Base-by-base conservation (phyloP, 2,113 vertebrate genomes). In the Paradisaea rubra region DNA sequence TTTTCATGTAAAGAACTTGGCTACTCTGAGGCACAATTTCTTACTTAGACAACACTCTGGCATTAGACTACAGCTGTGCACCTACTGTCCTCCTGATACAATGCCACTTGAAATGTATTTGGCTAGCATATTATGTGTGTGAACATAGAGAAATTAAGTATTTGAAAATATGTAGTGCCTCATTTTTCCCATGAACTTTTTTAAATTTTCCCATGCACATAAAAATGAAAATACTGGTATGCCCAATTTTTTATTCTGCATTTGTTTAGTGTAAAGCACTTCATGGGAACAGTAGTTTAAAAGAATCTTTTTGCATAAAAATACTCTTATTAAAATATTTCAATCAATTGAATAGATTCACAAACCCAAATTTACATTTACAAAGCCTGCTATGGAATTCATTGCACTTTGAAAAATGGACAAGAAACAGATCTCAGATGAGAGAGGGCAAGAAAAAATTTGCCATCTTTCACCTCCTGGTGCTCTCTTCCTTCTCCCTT, bases 201-300 rank as follows among this genome's bases (percentile, higher is more conserved):
- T 2, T 1, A 73, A 83, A 27, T 77, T 89, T 95, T 95, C 91
- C 93, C 81, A 85, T 70, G 54, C n/a, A 53, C 47, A 73, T 60
- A 73, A 65, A 80, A 94, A 94, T 65, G 66, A 80, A 87, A 95
- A 86, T 81, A 94, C 63, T 47, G 68, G 89, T 81, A 88, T 73
- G 54, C n/a, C 68, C 10, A 4, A 63, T 47, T 54, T 87, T 89
- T 87, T 54, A 94, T 89, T 88, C 81, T 64, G 52, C 66, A 94
- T 91, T 94, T 80, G 35, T 79, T 92, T 94, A 80, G 66, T 63
- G 60, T 44, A 91, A 88, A 91, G 56, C 44, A 76, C 15, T 47
- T 86, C 30, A 91, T 52, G 79, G 63, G 91, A 94, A 94, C 23
- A 65, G 50, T 2, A 50, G 35, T 60, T 91, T 73, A 86, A 89